phyloP scores from a whole-genome alignment of 1,140 invertebrate species.

The Papilio polytes region DNA sequence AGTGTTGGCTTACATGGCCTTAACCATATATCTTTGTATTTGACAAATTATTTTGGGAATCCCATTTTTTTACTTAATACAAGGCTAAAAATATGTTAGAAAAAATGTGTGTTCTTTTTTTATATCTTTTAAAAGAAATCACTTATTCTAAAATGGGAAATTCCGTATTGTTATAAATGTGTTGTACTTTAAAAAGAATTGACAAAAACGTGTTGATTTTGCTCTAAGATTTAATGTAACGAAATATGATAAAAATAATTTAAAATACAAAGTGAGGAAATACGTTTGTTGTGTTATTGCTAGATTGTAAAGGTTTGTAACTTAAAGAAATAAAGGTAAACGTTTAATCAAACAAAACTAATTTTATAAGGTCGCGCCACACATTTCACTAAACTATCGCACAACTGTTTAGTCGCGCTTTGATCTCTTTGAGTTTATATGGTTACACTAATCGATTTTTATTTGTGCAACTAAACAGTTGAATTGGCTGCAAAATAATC shows the following conservation, averaged over 20 bases:
- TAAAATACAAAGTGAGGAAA: background rate
- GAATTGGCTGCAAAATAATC: no score
- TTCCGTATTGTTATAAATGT: background rate
- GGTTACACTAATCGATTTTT: no score
- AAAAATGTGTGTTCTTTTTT: background rate
- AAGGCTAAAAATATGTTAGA: background rate
- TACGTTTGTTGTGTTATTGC: no score
- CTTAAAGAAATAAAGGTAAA: no score
- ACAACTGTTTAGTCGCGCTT: no score
- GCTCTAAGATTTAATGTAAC: background rate
- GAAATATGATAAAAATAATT: background rate
- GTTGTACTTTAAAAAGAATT: background rate
- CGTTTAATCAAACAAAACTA: no score
- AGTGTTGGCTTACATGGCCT: background rate
- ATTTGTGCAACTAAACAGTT: no score
- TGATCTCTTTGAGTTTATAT: no score
- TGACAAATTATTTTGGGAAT: slow-evolving; percentile 1
- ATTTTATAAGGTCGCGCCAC: no score
- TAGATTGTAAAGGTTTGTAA: no score
- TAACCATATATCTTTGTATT: background rate
- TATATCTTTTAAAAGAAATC: background rate
- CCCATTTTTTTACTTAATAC: background rate
- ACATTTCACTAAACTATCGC: no score
- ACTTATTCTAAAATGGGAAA: slow-evolving; percentile 3
- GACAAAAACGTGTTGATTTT: background rate